Percentiles rank a stretch among this genome's conserved stretches.
Evolutionary conservation across 2,888 invertebrate genomes (phyloP).

Genomic region (Hesperia comma): DNA sequence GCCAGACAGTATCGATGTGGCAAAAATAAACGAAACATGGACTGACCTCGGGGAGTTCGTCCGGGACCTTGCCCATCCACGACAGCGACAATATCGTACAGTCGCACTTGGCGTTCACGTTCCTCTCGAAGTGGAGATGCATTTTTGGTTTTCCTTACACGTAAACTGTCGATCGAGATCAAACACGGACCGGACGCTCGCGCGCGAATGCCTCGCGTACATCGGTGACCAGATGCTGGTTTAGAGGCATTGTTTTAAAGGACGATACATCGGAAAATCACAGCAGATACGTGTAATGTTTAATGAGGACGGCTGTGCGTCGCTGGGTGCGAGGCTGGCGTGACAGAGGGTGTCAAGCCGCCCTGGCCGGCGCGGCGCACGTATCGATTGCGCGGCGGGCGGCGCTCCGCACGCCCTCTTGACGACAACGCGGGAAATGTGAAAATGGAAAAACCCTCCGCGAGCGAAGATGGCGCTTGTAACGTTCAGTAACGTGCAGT

Average conservation of each 20-base stretch:
- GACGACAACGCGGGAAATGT: constrained; percentile 47
- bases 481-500: background rate
- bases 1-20: background rate
- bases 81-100: constrained; percentile 97
- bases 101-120: constrained; percentile 96
- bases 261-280: constrained; percentile 28
- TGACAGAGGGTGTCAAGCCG: constrained; percentile 70
- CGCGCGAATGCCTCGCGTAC: constrained; percentile 9
- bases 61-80: constrained; percentile 99
- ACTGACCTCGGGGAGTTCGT: constrained; percentile 95
- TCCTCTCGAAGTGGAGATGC: constrained; percentile 98
- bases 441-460: constrained; percentile 63
- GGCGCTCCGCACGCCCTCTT: constrained; percentile 65
- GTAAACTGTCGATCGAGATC: constrained; percentile 45
- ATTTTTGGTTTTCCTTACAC: constrained; percentile 79
- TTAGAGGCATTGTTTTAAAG: constrained; percentile 23
- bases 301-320: constrained; percentile 33
- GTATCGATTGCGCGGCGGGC: constrained; percentile 73
- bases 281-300: constrained; percentile 54
- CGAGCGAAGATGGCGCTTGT: constrained; percentile 66
- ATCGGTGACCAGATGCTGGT: background rate
- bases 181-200: constrained; percentile 15
- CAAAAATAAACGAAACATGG: background rate
- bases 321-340: constrained; percentile 57
- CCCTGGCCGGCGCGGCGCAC: constrained; percentile 62